Evolutionary conservation across 2,888 invertebrate genomes (phyloP).

Genomic region (Pristionchus japonicus): DNA sequence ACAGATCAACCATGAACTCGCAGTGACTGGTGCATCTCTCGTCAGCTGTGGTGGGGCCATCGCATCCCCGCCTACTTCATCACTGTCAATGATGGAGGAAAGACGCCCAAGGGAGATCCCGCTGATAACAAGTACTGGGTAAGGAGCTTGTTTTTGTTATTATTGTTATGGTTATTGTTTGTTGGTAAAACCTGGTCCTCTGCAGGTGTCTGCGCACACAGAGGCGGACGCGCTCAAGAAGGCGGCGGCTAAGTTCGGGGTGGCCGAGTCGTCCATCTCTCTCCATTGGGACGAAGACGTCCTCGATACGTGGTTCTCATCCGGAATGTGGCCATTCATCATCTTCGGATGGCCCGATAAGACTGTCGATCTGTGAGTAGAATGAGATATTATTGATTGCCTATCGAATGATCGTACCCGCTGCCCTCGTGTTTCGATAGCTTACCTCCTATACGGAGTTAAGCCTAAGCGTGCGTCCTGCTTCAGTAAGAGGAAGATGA

Average conservation of each 20-base stretch:
- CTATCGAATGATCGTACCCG: neutral
- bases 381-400: neutral
- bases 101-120: slow-evolving; percentile 58
- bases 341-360: slow-evolving; percentile 95
- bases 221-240: slow-evolving; percentile 86
- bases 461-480: too few species aligned
- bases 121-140: slow-evolving; percentile 75
- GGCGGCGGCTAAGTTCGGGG: slow-evolving; percentile 84
- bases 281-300: slow-evolving; percentile 88
- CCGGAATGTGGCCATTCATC: slow-evolving; percentile 94
- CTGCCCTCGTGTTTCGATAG: too few species aligned
- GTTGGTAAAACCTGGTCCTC: too few species aligned
- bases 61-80: slow-evolving; percentile 94
- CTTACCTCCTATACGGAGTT: too few species aligned
- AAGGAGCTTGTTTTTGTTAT: too few species aligned
- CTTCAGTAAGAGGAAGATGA: too few species aligned
- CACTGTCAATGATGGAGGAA: slow-evolving; percentile 70
- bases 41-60: slow-evolving; percentile 99
- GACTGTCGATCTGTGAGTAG: slow-evolving; percentile 61
- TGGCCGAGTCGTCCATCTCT: slow-evolving; percentile 77
- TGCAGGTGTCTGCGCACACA: slow-evolving; percentile 80
- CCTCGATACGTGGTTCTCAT: slow-evolving; percentile 98
- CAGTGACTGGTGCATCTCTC: slow-evolving; percentile 98
- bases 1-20: slow-evolving; percentile 40
- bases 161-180: too few species aligned